phyloP scores from a whole-genome alignment of 2,888 invertebrate genomes.

The Timema cristinae region DNA sequence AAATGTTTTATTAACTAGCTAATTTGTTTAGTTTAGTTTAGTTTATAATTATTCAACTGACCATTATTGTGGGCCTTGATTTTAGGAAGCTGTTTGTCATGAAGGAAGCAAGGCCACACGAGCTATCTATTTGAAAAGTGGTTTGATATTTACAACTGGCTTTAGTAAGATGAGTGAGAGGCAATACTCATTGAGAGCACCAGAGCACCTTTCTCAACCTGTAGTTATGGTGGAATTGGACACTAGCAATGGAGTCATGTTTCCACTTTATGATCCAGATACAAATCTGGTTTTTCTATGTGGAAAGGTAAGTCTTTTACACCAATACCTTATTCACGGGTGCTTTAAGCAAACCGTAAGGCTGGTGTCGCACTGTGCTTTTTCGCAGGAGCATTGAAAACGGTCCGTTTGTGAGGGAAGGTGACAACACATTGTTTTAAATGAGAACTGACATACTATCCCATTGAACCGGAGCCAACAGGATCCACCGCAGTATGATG shows the following conservation, averaged over 20 bases:
- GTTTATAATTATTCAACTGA: no score
- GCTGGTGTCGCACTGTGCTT: background rate
- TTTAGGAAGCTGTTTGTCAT: conserved; percentile 76
- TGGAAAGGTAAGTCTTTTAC: conserved; percentile 63
- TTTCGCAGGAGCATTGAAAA: no score
- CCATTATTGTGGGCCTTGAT: background rate
- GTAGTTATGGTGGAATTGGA: conserved; percentile 91
- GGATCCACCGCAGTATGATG: no score
- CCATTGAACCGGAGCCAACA: no score
- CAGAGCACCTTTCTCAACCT: conserved; percentile 80
- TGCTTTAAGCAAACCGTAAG: background rate
- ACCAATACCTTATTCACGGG: background rate
- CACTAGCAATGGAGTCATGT: conserved; percentile 95
- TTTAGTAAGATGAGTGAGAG: conserved; percentile 98
- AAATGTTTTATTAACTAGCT: background rate
- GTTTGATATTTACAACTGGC: conserved; percentile 89
- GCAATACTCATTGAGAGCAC: conserved; percentile 92
- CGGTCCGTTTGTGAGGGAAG: no score
- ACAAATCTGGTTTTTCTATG: conserved; percentile 92
- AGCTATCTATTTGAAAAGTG: conserved; percentile 86
- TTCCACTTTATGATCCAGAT: conserved; percentile 94
- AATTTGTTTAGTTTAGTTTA: background rate
- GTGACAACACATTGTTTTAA: no score
- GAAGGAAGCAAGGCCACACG: conserved; percentile 91
- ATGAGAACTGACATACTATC: no score